Base-by-base conservation (phyloP, 2,797 vertebrate genomes). In the Darevskia mixta region DNA sequence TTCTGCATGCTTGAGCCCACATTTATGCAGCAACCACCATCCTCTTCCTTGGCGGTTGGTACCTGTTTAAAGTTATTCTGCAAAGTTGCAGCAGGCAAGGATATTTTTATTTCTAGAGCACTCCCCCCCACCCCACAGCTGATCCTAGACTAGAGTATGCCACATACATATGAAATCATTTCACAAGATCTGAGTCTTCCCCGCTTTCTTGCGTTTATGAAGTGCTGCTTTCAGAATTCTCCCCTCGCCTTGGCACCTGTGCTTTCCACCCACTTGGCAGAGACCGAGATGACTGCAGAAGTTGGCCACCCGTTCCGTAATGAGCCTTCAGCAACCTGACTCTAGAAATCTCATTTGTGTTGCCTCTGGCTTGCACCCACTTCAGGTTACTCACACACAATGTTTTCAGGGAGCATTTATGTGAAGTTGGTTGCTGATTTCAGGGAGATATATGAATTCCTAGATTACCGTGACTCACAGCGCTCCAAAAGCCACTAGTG, bases 81-180 rank as follows among this genome's bases (percentile, higher is more conserved):
- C 78, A 89, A 81, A 73, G 27, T 86, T 78, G 58, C 58, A 61
- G 2, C 67, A 45, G 25, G 91, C 38, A 90, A 86, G 85, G 86
- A 58, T 90, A 90, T 90, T 67, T 83, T 69, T 78, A 58, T 82
- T 86, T 89, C 87, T 79, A 38, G 64, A 81, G 49, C 29, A 45
- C 82, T 88, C 85, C 71, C 29, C 20, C 20, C 20, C 35, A 35
- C 35, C 89, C 66, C 79, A 17, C 29, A 91, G 82, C 78, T 58
- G 10, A 88, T 38, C 38, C 18, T 61, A 87, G 83, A 87, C 18
- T 61, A 87, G 83, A 87, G 35, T 15, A 64, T 45, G 45, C 9
- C 69, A 75, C n/a, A 38, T 32, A 82, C 67, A 69, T 45, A 71
- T 15, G 25, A 38, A 29, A 58, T 38, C 35, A 61, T 49, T 55